These are phyloP conservation scores for Troides helena DNA, from an alignment of 2,888 invertebrate genomes.

Conservation along the genomic window DNA sequence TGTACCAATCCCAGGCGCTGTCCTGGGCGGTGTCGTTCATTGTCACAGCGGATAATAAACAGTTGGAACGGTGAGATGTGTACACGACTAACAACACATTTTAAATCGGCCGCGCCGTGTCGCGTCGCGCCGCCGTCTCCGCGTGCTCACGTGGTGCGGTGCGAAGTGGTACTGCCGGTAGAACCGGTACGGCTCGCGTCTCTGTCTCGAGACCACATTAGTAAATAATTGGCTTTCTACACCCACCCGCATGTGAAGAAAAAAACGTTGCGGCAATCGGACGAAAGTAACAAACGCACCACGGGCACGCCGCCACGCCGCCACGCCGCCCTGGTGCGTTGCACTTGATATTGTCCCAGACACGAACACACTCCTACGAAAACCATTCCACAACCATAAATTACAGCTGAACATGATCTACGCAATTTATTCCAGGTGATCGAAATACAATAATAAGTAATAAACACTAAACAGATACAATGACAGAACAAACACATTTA, in stretches of 20 bases:
- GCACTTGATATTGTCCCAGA: background rate
- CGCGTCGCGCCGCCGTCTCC: slow-evolving; percentile 7
- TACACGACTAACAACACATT: slow-evolving; percentile 22
- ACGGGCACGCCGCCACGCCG: slow-evolving; percentile 31
- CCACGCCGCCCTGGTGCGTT: slow-evolving; percentile 34
- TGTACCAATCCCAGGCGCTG: slow-evolving; percentile 68
- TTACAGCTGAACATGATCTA: too few relatives aligned
- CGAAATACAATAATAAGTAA: too few relatives aligned
- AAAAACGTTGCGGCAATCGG: slow-evolving; percentile 53
- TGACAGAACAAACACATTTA: too few relatives aligned
- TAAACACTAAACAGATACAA: too few relatives aligned
- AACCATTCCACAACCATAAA: too few relatives aligned
- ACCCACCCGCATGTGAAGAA: slow-evolving; percentile 43
- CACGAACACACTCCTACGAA: background rate
- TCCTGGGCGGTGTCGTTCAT: slow-evolving; percentile 60
- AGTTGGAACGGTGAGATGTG: background rate
- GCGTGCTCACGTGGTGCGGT: slow-evolving; percentile 35
- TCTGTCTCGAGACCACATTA: slow-evolving; percentile 37
- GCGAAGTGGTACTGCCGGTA: slow-evolving; percentile 39
- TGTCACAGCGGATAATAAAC: slow-evolving; percentile 30
- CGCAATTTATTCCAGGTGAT: too few relatives aligned
- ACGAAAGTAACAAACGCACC: slow-evolving; percentile 47
- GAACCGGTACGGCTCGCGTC: slow-evolving; percentile 43
- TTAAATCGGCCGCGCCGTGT: slow-evolving; percentile 19
- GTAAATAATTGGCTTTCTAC: slow-evolving; percentile 62